Evolutionary conservation across 2,888 invertebrate species (phyloP).

Genomic region (Ectobius pallidus): DNA sequence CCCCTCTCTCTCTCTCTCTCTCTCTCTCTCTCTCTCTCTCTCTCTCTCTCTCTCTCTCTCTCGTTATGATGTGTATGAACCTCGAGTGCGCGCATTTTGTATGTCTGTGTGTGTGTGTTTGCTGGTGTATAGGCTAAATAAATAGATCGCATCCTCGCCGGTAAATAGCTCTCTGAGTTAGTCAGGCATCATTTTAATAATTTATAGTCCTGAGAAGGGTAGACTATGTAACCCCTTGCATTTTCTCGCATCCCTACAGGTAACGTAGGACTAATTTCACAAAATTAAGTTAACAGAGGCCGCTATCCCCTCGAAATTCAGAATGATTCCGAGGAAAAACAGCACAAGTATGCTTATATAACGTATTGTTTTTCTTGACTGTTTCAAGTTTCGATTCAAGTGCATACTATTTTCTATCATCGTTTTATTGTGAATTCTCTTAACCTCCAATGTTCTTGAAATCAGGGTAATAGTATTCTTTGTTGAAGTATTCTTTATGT

Average conservation of each 20-base stretch:
- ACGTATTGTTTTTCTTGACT: no score
- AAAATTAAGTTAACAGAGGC: neutral
- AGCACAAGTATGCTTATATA: no score
- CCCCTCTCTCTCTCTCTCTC: neutral
- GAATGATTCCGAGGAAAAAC: neutral
- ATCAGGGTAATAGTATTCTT: no score
- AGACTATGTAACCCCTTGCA: neutral
- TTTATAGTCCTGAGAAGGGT: neutral
- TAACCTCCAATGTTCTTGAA: no score
- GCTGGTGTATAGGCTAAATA: no score
- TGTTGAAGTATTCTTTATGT: no score
- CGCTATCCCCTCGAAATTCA: neutral
- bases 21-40: neutral
- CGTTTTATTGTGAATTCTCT: no score
- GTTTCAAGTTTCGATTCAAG: no score
- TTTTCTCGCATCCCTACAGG: neutral
- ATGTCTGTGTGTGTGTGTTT: neutral
- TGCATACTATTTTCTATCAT: no score
- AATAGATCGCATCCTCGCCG: neutral
- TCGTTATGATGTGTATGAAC: neutral
- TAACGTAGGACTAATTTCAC: neutral
- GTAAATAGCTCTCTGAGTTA: neutral
- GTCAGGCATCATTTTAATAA: constrained; percentile 1
- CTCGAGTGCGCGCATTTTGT: no score
- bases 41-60: neutral